Percentiles rank a stretch among this genome's conserved stretches.
These are phyloP conservation scores for Orchesellides sinensis DNA, from an alignment of 2,888 invertebrate species.

Conservation along the genomic window DNA sequence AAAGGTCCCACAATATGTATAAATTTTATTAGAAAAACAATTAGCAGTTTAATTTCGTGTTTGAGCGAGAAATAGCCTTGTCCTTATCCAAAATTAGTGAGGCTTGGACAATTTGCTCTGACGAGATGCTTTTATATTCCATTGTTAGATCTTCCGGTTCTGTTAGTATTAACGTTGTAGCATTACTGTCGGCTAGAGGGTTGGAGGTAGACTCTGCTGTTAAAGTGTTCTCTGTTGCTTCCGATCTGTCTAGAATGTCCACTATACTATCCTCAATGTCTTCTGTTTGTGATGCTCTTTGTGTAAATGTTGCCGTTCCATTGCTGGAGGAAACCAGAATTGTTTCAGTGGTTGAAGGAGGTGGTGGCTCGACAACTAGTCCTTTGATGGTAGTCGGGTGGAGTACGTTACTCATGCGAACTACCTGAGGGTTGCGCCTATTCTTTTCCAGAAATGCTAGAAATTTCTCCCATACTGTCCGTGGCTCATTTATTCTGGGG, in stretches of 20 bases:
- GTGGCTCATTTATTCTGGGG: conserved; percentile 71
- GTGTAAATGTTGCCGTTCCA: neutral
- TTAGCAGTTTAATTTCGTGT: conserved; percentile 25
- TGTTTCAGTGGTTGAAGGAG: conserved; percentile 15
- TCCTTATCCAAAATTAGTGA: conserved; percentile 29
- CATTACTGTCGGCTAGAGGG: conserved; percentile 10
- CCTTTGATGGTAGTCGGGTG: conserved; percentile 25
- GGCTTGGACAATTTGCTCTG: conserved; percentile 12
- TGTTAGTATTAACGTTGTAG: conserved; percentile 26
- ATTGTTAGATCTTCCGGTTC: neutral
- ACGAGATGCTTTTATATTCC: conserved; percentile 20
- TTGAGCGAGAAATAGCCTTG: conserved; percentile 23
- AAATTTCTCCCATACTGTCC: conserved; percentile 70
- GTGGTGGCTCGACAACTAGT: conserved; percentile 21
- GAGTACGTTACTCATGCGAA: conserved; percentile 33
- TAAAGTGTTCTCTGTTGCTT: conserved; percentile 1
- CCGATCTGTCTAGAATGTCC: neutral
- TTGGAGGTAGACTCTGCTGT: neutral
- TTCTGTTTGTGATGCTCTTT: conserved; percentile 7
- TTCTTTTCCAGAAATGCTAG: conserved; percentile 67
- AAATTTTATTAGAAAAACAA: no score
- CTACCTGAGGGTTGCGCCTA: conserved; percentile 46
- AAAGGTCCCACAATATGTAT: no score
- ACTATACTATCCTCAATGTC: neutral
- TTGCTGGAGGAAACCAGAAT: neutral